A percentile compares a stretch with the other conserved stretches of the same genome.
phyloP scores from a whole-genome alignment of 2,113 vertebrate genomes.

The Isurus oxyrinchus region DNA sequence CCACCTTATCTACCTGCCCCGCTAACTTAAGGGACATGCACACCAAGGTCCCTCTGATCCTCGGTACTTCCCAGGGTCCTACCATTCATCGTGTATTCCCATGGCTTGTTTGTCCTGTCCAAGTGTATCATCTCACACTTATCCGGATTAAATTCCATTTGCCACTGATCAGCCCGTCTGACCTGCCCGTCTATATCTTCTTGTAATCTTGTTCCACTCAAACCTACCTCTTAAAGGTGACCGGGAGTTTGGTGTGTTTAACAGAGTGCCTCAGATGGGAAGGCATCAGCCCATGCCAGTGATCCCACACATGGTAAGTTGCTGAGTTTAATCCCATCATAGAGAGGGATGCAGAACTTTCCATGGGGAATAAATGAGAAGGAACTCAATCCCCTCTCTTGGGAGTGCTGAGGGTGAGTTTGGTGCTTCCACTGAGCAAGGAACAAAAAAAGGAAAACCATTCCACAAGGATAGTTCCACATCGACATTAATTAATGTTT shows the following conservation, averaged over 20 bases:
- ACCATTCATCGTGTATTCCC: no score
- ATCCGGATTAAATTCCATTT: no score
- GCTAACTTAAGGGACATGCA: no score
- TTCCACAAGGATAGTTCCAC: background rate
- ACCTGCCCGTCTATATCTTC: no score
- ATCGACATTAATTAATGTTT: background rate
- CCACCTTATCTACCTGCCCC: no score
- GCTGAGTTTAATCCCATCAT: conserved; percentile 49
- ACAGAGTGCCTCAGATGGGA: background rate
- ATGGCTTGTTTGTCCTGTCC: no score
- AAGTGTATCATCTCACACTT: no score
- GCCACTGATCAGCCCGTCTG: no score
- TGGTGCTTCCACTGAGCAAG: background rate
- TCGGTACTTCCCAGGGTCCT: no score
- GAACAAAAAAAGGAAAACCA: background rate
- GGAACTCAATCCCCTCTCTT: background rate
- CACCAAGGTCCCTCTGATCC: no score
- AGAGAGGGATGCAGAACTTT: background rate
- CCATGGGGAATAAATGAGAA: background rate
- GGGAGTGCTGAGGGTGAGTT: background rate
- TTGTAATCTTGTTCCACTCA: background rate
- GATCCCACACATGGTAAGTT: conserved; percentile 40
- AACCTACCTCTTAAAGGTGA: background rate
- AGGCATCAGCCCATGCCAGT: background rate
- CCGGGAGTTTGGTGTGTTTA: background rate